Conservation (phyloP, 92 coral and sea anemone genomes). For the Palythoa grandiflora region DNA sequence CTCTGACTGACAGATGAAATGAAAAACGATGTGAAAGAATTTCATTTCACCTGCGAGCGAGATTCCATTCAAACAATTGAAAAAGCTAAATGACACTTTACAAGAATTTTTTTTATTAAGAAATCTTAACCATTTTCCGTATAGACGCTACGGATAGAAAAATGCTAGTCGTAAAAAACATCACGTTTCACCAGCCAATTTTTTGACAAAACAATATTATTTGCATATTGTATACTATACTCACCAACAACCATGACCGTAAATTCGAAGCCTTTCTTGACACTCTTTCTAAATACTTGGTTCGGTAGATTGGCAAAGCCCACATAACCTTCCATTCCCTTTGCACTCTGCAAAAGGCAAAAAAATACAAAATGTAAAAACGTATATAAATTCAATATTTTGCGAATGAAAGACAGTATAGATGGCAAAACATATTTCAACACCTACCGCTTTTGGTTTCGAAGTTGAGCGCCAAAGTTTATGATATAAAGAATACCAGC, state of each 20-base stretch:
- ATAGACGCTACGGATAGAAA: background rate
- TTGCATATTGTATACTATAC: conserved; percentile 57
- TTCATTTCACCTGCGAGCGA: conserved; percentile 40
- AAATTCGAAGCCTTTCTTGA: conserved; percentile 99
- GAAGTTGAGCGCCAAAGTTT: conserved; percentile 21
- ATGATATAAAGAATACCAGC: conserved; percentile 11
- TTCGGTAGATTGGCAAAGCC: conserved; percentile 99
- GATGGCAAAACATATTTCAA: conserved; percentile 28
- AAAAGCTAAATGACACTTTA: background rate
- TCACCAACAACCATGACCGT: conserved; percentile 99
- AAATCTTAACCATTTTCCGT: background rate
- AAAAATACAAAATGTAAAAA: background rate
- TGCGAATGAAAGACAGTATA: background rate
- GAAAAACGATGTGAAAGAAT: conserved; percentile 9
- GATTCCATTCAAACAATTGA: conserved; percentile 38
- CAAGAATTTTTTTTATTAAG: background rate
- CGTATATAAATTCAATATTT: background rate
- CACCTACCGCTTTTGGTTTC: conserved; percentile 46
- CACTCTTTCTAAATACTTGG: conserved; percentile 99
- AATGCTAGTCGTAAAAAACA: background rate
- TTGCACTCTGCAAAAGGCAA: conserved; percentile 77
- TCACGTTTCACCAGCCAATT: background rate
- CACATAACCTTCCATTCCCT: conserved; percentile 98
- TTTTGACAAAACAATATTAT: background rate
- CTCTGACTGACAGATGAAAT: conserved; percentile 23